Evolutionary conservation across 2,797 vertebrate species (phyloP), one percentile per base, ranked within the genome.

Genomic region (Gadopsis bispinosus): DNA sequence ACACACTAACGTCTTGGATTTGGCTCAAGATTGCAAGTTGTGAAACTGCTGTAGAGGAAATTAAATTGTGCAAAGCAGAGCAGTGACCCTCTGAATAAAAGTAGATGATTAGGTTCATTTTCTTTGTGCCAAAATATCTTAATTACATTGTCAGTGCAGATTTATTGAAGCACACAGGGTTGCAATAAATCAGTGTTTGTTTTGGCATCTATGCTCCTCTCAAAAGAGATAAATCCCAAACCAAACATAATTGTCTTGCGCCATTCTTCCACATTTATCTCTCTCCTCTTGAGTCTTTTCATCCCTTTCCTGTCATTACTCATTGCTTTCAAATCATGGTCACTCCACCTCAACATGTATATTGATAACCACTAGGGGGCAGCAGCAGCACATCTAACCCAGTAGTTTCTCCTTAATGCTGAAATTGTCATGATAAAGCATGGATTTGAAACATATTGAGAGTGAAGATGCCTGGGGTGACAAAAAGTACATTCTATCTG

Each of bases 301-400:
- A 64, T 68, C 55, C 48, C 48, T 53, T 68, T 37, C 29, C 10
- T 68, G 56, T 59, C 69, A 73, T 77, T 35, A 60, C 22, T 77
- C 61, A 75, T 29, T 64, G 29, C 45, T 37, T 69, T 82, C n/a
- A 58, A 53, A 43, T 35, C 12, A 54, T 37, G 43, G 7, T 53
- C 9, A 6, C 50, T 20, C 29, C 45, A 60, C 61, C 19, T 53
- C 35, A 26, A 33, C 26, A 60, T 60, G 35, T 19, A 45, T 5
- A 19, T 1, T 45, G 13, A 13, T 3, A 3, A 70, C 89, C 93
- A 93, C 93, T 63, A 89, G 93, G 78, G 86, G 93, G 93, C 91
- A 91, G 88, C 90, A 92, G 80, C 55, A 81, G 66, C 69, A 81
- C 85, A 81, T 82, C 55, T 48, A 80, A 83, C 73, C 51, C 22